phyloP scores from a whole-genome alignment of 2,797 vertebrate species.

The Hoplostethus mediterraneus region DNA sequence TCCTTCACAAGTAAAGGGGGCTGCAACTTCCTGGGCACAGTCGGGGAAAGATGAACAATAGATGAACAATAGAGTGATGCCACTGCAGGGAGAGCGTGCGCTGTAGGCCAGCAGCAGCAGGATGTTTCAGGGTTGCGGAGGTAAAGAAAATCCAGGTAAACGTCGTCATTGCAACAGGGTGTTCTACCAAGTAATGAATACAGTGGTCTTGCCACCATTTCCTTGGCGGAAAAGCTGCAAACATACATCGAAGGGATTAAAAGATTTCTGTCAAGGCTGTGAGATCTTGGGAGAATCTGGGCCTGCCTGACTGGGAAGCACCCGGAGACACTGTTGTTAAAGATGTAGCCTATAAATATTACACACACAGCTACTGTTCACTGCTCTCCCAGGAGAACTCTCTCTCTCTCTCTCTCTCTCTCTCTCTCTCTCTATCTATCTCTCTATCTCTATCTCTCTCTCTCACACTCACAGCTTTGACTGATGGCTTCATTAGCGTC shows the following conservation, averaged over 20 bases:
- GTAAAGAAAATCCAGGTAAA: constrained; percentile 50
- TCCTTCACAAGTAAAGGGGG: constrained; percentile 69
- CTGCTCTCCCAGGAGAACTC: constrained; percentile 41
- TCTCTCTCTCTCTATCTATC: constrained; percentile 13
- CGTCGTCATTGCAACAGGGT: constrained; percentile 9
- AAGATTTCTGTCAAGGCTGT: constrained; percentile 71
- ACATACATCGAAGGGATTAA: constrained; percentile 65
- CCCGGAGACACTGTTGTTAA: constrained; percentile 59
- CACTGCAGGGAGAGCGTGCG: not conserved
- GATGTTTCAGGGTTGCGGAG: constrained; percentile 11
- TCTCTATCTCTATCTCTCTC: constrained; percentile 33
- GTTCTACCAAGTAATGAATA: constrained; percentile 27
- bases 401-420: constrained; percentile 26
- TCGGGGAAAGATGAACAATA: constrained; percentile 37
- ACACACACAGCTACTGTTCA: constrained; percentile 32
- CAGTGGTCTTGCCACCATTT: constrained; percentile 25
- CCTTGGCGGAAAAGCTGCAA: constrained; percentile 17
- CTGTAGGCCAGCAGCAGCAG: not conserved
- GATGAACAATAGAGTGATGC: constrained; percentile 31
- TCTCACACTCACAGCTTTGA: constrained; percentile 4
- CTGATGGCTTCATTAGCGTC: constrained; percentile 46
- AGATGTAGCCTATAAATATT: constrained; percentile 53
- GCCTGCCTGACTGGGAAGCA: constrained; percentile 50
- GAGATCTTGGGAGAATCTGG: constrained; percentile 64
- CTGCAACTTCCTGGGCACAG: constrained; percentile 54